Base-by-base conservation (phyloP, 2,113 vertebrate species). In the Entelurus aequoreus region DNA sequence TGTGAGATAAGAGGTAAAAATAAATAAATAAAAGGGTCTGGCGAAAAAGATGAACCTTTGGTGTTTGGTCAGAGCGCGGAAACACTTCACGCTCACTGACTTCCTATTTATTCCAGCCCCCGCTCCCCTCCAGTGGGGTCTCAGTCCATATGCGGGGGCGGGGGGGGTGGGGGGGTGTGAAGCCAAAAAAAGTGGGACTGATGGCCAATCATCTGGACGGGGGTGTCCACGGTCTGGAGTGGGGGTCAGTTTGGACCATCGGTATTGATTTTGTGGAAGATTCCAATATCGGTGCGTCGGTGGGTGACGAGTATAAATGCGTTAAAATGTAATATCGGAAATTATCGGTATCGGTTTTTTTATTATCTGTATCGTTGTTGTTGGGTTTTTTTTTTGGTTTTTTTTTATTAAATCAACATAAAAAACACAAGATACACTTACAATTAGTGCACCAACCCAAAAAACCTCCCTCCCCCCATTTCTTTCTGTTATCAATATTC, bases 61-160 rank as follows among this genome's bases (percentile, higher is more conserved):
- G 71, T 76, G 80, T 84, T 79, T 70, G 63, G 55, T n/a, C 38
- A 74, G 75, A 79, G 72, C 63, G 66, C 84, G 77, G 70, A 69
- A 79, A 73, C 66, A 62, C 78, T 57, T 88, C 85, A 86, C 73
- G 80, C 83, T 74, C 74, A 73, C 70, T 65, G 82, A 86, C 79
- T 83, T 69, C 67, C 74, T 89, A 86, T 89, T 86, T 86, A 79
- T 90, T 84, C 81, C 84, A 71, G 79, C 48, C 72, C 72, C 47
- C 61, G 56, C 76, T 83, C 80, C 28, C 79, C 70, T 74, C 67
- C 78, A 76, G 76, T 74, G 59, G 63, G 62, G 69, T 76, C 73
- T 62, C 68, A 78, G 89, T 90, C 88, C 81, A 91, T 89, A 89
- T 68, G 52, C 63, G 66, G 28, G 21, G 21, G 21, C 21, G 3